Conservation (phyloP, 2,113 vertebrate genomes). For the Apeltes quadracus region DNA sequence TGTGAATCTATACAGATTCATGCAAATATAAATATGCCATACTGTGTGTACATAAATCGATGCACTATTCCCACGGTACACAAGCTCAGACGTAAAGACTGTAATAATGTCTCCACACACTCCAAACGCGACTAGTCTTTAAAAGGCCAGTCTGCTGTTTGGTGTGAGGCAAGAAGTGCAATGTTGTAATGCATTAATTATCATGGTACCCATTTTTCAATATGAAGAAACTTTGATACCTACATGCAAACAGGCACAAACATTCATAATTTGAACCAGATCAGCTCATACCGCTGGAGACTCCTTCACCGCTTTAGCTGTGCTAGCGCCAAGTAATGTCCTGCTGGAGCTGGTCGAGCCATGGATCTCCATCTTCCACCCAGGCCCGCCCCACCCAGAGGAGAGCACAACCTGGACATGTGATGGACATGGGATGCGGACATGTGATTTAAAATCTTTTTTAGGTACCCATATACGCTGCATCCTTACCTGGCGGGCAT, state of each 20-base stretch:
- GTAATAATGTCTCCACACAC: not conserved
- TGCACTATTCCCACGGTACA: not conserved
- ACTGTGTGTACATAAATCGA: not conserved
- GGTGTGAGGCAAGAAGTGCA: not conserved
- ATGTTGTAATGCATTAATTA: not conserved
- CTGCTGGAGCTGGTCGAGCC: conserved; percentile 63
- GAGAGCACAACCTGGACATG: conserved; percentile 50
- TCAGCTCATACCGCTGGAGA: conserved; percentile 27
- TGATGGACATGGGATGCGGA: not conserved
- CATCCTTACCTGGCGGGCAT: conserved; percentile 78
- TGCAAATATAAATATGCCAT: not conserved
- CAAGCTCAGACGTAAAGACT: not conserved
- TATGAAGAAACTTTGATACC: not conserved
- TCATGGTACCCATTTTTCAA: not conserved
- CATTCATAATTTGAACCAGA: not conserved
- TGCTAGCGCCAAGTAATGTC: conserved; percentile 47
- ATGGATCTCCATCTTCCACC: conserved; percentile 44
- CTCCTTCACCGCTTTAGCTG: conserved; percentile 31
- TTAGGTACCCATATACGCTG: not conserved
- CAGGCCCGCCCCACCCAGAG: conserved; percentile 43
- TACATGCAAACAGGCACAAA: not conserved
- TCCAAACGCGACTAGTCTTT: not conserved
- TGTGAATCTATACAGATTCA: conserved; percentile 6
- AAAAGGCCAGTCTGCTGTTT: not conserved
- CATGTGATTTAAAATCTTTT: not conserved